A percentile compares a stretch with the other conserved stretches of the same genome.
These are phyloP conservation scores for Arctopsyche grandis DNA, from an alignment of 1,140 invertebrate species.

Conservation along the genomic window DNA sequence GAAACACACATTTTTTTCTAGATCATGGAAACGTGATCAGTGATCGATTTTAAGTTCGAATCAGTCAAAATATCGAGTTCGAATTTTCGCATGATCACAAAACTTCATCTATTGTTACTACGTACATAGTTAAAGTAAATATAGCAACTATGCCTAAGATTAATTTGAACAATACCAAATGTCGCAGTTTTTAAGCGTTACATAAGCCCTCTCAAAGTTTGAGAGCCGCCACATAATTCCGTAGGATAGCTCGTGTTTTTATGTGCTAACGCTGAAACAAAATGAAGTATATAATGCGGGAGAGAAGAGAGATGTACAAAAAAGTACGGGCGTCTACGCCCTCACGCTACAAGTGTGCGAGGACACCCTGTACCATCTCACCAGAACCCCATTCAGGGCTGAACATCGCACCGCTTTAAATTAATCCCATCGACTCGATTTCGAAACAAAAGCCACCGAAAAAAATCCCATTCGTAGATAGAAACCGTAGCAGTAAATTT, in stretches of 20 bases:
- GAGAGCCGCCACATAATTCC: conserved; percentile 19
- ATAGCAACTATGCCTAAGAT: too few relatives aligned
- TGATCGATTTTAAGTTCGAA: too few relatives aligned
- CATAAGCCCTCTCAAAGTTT: background rate
- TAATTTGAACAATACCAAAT: too few relatives aligned
- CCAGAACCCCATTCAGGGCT: conserved; percentile 1
- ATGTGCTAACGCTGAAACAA: conserved; percentile 46
- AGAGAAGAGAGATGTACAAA: conserved; percentile 43
- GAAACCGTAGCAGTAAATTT: background rate
- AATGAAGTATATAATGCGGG: conserved; percentile 47
- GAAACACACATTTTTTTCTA: too few relatives aligned
- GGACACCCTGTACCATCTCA: conserved; percentile 39
- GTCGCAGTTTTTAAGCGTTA: background rate
- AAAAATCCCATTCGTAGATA: background rate
- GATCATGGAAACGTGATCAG: too few relatives aligned
- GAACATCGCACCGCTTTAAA: background rate
- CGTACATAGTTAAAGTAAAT: too few relatives aligned
- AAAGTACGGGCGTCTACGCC: conserved; percentile 39
- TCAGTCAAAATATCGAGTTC: too few relatives aligned
- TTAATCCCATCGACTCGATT: too few relatives aligned
- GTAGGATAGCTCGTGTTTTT: conserved; percentile 44
- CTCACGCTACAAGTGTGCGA: conserved; percentile 32
- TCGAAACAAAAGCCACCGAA: too few relatives aligned
- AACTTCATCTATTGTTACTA: too few relatives aligned
- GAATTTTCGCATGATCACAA: too few relatives aligned